Percentiles rank a stretch among this genome's conserved stretches.
phyloP scores from a whole-genome alignment of 2,888 invertebrate genomes.

The Drosophila tanythrix region DNA sequence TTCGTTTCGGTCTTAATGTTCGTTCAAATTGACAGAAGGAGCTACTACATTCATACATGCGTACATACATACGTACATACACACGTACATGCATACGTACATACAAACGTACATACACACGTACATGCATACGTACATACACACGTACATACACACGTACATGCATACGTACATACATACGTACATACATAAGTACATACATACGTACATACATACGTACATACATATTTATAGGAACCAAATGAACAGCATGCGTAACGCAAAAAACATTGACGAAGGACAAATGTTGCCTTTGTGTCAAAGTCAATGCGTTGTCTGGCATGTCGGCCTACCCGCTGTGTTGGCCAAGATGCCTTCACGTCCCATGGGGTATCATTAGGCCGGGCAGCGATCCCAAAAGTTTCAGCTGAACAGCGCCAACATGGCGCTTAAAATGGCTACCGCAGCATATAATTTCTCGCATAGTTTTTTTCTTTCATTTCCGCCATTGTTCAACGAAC shows the following conservation, averaged over 20 bases:
- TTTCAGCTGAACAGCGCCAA: constrained; percentile 41
- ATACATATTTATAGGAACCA: background rate
- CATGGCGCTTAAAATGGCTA: constrained; percentile 66
- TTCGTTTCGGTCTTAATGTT: constrained; percentile 50
- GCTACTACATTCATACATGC: background rate
- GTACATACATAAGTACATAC: background rate
- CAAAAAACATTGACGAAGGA: constrained; percentile 60
- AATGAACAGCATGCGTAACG: constrained; percentile 30
- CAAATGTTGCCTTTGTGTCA: constrained; percentile 59
- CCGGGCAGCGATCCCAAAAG: constrained; percentile 42
- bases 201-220: background rate
- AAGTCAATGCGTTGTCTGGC: constrained; percentile 44
- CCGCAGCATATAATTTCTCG: constrained; percentile 69
- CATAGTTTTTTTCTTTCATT: constrained; percentile 47
- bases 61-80: background rate
- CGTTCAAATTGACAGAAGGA: constrained; percentile 36
- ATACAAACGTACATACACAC: background rate
- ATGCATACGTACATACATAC: background rate
- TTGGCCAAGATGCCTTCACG: constrained; percentile 50
- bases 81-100: background rate
- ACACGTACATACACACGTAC: background rate
- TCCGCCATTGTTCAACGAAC: constrained; percentile 50
- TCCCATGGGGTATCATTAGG: constrained; percentile 73
- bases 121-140: background rate
- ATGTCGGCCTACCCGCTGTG: constrained; percentile 40